Base-by-base conservation (phyloP, 2,797 vertebrate genomes). In the Gobio occitaniae region DNA sequence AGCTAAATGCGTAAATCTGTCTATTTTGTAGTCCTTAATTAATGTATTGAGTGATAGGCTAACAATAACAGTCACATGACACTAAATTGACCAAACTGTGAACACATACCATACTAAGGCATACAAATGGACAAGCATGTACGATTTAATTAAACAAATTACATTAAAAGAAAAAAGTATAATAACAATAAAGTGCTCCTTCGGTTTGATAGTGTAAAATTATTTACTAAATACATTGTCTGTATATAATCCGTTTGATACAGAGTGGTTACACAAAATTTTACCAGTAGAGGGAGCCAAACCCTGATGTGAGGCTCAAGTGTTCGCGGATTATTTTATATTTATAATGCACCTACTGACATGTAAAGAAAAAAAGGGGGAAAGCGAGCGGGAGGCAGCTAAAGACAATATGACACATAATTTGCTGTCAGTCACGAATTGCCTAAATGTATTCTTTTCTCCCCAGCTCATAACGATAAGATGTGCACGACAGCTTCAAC, bases 401-500 rank as follows among this genome's bases (percentile, higher is more conserved):
- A 54, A 44, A 76, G 9, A 68, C 82, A 68, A 25, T 44, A 41
- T 66, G 32, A 66, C 59, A 52, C 32, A 52, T 38, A 1, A 54
- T 21, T 76, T 76, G 21, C 47, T 76, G 61, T 83, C 82, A 54
- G 38, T 83, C 82, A 76, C 21, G 36, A 83, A 66, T 16, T 77
- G 61, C 47, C 61, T 68, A 65, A 36, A 32, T 70, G 71, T 71
- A n/a, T 70, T 84, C n/a, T 65, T 48, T 48, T 78, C 65, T 25
- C 21, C 36, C 7, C 65, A 10, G 12, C 83, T 70, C 65, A 29
- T 69, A 29, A 84, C 75, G 8, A 29, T 19, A 52, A 65, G 47
- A 78, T 12, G 74, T 59, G 83, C 41, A 47, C 19, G 50, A 84
- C 83, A 70, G 75, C 65, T 47, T 78, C 41, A 59, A 59, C 17